Evolutionary conservation across 2,888 invertebrate genomes (phyloP), one percentile per base, ranked within the genome.

Genomic region (Dasypolia templi): DNA sequence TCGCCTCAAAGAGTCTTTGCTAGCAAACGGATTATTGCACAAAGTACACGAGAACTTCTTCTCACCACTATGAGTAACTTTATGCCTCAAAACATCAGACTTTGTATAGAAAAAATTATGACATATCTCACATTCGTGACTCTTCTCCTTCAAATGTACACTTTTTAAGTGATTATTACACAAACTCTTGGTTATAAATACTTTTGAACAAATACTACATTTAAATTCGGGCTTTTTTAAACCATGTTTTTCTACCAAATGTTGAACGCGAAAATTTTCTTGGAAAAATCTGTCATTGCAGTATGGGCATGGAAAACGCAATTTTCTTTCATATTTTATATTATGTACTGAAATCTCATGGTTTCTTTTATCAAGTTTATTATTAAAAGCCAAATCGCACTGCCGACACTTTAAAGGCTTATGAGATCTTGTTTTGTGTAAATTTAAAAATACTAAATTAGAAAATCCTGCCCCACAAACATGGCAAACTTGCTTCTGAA

Each of bases 401-500:
- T 79, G 56, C 9, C 88, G 87, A 59, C 96, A 96, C 3, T 79
- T 75, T 1, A 93, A 83, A 0, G 87, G 87, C 0, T 89, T 87
- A 58, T 95, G 95, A 0, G 90, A 89, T 11, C 95, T 85, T 0
- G 90, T 92, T 75, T 91, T 94, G 58, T 95, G 95, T 1, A 95
- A 81, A 83, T 94, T 96, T 26, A 95, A 77, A 78, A 95, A 94
- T 0, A 94, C 93, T 58, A 94, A 86, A 87, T 93, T 95, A 0
- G 95, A 92, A 73, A 95, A 96, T 0, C 93, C 94, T 0, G 93
- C 91, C 0, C 96, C 96, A 58, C 96, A 96, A 0, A 94, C 89
- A 75, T 95, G 92, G 39, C 96, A 96, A 0, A 95, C 92, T 73
- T 95, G 93, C 22, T 94, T 95, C 68, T 94, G 93, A 73, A 84